Evolutionary conservation across 2,797 vertebrate species (phyloP).

Genomic region (Siniperca obscura): DNA sequence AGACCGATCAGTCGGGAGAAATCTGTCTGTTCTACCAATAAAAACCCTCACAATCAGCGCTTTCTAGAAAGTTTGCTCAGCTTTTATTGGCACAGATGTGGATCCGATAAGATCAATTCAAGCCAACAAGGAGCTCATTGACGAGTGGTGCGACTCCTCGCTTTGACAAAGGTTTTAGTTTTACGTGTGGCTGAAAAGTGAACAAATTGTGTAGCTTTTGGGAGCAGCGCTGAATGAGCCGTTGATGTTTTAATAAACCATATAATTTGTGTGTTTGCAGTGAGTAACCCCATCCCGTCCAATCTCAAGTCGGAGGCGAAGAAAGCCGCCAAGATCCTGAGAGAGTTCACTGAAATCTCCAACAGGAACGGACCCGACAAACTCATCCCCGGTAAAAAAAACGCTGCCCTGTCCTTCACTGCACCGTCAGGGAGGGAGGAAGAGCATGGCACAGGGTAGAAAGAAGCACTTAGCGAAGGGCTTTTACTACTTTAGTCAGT

Average conservation of each 20-base stretch:
- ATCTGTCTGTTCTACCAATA: not conserved
- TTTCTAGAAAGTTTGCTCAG: not conserved
- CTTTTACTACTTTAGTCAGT: too few species aligned
- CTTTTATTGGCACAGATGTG: conserved; percentile 10
- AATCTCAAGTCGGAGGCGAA: conserved; percentile 95
- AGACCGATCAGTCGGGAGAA: not conserved
- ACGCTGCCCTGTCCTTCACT: not conserved
- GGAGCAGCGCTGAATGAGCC: not conserved
- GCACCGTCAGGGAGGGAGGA: too few species aligned
- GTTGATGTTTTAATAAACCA: not conserved
- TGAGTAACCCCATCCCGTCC: conserved; percentile 94
- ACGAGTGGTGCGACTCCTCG: not conserved
- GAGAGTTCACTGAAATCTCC: conserved; percentile 96
- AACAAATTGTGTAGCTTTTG: not conserved
- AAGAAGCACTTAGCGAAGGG: too few species aligned
- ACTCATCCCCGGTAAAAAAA: conserved; percentile 91
- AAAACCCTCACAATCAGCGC: not conserved
- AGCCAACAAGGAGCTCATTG: conserved; percentile 3
- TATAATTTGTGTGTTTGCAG: conserved; percentile 63
- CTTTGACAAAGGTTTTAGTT: not conserved
- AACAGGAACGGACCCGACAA: conserved; percentile 93
- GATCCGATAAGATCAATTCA: not conserved
- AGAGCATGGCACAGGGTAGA: too few species aligned
- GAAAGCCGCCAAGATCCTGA: conserved; percentile 96
- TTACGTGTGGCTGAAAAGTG: not conserved